These are phyloP conservation scores for Panthera uncia DNA, from an alignment of 2,113 vertebrate species.

Conservation along the genomic window DNA sequence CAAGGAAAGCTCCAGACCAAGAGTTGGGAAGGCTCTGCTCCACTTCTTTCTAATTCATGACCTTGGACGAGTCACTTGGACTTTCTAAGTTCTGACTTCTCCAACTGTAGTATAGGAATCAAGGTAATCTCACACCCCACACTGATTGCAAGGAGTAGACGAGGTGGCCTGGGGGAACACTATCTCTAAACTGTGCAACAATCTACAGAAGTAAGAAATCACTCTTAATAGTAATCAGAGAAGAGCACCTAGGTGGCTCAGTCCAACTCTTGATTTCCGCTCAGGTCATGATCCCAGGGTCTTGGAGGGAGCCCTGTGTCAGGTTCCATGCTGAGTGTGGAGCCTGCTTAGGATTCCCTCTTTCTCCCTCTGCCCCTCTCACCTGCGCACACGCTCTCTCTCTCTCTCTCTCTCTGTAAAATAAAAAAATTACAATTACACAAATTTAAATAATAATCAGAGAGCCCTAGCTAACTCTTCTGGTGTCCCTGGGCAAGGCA, in stretches of 20 bases:
- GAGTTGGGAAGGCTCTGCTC: neutral
- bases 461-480: neutral
- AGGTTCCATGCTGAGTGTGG: neutral
- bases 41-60: neutral
- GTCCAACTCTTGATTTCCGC: neutral
- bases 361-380: neutral
- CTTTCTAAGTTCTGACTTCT: neutral
- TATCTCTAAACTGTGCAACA: neutral
- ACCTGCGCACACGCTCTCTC: neutral
- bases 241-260: neutral
- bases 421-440: too few species aligned
- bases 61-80: neutral
- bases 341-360: neutral
- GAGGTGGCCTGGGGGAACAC: neutral
- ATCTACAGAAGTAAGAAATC: neutral
- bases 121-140: neutral
- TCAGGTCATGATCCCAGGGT: neutral
- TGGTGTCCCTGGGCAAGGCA: neutral
- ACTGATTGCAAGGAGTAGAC: neutral
- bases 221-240: too few species aligned
- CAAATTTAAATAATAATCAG: neutral
- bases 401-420: neutral
- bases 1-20: neutral
- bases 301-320: neutral
- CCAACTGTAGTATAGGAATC: neutral